These are phyloP conservation scores for Cataglyphis altisquamis DNA, from an alignment of 2,888 invertebrate genomes.

Conservation along the genomic window DNA sequence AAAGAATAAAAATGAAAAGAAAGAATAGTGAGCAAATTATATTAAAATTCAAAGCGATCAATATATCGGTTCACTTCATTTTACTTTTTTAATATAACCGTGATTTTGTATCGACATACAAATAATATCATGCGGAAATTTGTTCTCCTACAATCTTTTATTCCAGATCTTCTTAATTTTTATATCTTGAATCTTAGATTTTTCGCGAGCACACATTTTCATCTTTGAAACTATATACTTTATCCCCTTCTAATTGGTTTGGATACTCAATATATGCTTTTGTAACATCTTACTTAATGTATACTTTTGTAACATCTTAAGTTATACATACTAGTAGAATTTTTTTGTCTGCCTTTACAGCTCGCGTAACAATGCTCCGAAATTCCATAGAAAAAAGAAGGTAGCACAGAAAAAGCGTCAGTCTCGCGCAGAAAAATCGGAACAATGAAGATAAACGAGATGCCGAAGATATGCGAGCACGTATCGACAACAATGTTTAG, in stretches of 20 bases:
- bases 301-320: no score
- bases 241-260: neutral
- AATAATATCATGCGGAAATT: neutral
- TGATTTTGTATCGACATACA: neutral
- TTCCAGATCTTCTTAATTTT: neutral
- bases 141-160: neutral
- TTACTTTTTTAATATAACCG: neutral
- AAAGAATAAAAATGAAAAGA: neutral
- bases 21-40: neutral
- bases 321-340: neutral
- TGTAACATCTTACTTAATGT: neutral
- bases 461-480: neutral
- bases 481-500: neutral
- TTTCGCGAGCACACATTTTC: neutral
- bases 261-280: constrained; percentile 7
- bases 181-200: neutral
- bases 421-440: neutral
- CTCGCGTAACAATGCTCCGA: neutral
- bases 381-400: neutral
- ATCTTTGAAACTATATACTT: neutral
- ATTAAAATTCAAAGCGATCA: neutral
- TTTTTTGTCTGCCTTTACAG: neutral
- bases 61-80: neutral
- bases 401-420: neutral
- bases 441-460: neutral